Conservation (phyloP, 1,140 invertebrate genomes). For the Drosophila sp. region DNA sequence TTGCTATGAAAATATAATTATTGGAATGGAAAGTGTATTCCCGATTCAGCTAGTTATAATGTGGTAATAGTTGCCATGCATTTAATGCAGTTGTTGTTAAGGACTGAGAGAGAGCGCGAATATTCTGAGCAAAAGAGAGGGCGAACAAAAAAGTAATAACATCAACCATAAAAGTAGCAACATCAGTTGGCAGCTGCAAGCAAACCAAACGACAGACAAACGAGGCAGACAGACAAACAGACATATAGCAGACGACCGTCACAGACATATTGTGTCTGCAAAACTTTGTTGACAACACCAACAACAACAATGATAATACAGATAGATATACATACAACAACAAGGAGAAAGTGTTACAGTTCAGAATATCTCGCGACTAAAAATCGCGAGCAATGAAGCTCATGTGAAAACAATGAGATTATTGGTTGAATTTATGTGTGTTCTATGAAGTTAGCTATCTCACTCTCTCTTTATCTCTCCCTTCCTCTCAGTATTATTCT, state of each 20-base stretch:
- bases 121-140: constrained; percentile 1
- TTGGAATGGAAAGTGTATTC: constrained; percentile 2
- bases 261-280: constrained; percentile 80
- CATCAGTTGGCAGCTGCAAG: constrained; percentile 79
- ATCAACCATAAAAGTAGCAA: constrained; percentile 82
- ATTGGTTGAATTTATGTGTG: constrained; percentile 75
- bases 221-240: constrained; percentile 18
- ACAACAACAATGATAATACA: constrained; percentile 35
- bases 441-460: constrained; percentile 44
- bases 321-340: constrained; percentile 24
- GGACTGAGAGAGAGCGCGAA: constrained; percentile 17
- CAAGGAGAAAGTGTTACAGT: constrained; percentile 57
- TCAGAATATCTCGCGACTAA: constrained; percentile 47
- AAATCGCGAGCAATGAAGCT: constrained; percentile 67
- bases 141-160: constrained; percentile 73
- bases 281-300: constrained; percentile 77
- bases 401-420: constrained; percentile 81
- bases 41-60: not conserved
- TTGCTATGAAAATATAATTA: too few relatives aligned
- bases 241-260: constrained; percentile 47
- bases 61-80: constrained; percentile 4
- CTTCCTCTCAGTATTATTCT: not conserved
- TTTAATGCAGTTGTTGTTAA: constrained; percentile 59
- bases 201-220: constrained; percentile 45
- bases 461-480: not conserved